Evolutionary conservation across 2,113 vertebrate species (phyloP).

Genomic region (Lampris incognitus): DNA sequence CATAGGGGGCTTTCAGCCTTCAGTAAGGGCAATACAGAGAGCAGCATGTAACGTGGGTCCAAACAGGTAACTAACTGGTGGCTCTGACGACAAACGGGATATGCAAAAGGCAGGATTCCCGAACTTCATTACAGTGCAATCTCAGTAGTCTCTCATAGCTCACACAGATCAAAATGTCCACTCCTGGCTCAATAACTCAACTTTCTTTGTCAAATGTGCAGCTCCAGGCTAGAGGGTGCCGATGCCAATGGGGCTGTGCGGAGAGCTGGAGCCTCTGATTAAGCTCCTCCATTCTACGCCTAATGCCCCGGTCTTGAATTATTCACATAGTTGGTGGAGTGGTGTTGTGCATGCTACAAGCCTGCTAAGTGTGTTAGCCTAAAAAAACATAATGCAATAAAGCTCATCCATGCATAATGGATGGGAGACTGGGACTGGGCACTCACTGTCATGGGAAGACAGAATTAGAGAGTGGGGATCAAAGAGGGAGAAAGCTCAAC

Average conservation of each 20-base stretch:
- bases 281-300: conserved; percentile 73
- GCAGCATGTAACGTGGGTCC: neutral
- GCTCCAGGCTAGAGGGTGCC: conserved; percentile 56
- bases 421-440: conserved; percentile 49
- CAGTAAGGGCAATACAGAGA: neutral
- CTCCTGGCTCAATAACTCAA: conserved; percentile 59
- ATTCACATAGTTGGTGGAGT: conserved; percentile 72
- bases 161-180: conserved; percentile 33
- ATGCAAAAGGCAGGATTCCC: conserved; percentile 37
- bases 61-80: neutral
- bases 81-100: conserved; percentile 9
- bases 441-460: conserved; percentile 52
- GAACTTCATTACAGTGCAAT: conserved; percentile 31
- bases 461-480: conserved; percentile 66
- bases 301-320: conserved; percentile 77
- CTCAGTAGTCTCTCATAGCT: conserved; percentile 39
- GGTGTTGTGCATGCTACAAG: conserved; percentile 72
- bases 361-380: conserved; percentile 77
- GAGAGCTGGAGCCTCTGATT: conserved; percentile 78
- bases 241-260: conserved; percentile 61
- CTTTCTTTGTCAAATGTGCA: conserved; percentile 58
- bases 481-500: conserved; percentile 37
- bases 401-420: conserved; percentile 75
- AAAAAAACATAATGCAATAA: conserved; percentile 81
- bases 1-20: neutral